Conservation (phyloP, 2,888 invertebrate species). For the Capitulum mitella region DNA sequence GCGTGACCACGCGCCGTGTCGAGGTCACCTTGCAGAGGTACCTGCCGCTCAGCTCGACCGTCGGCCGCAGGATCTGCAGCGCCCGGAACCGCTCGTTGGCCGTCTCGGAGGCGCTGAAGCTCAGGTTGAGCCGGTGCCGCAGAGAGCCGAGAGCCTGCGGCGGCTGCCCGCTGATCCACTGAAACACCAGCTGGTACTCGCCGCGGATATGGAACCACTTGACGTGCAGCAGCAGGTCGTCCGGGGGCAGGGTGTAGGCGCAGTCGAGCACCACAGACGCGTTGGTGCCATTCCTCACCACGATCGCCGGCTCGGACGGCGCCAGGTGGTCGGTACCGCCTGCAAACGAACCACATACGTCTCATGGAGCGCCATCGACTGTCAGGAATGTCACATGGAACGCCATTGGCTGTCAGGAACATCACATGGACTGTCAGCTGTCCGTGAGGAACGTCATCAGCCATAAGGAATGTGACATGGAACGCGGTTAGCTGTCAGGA, state of each 20-base stretch:
- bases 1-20: slow-evolving; percentile 41
- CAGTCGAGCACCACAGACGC: slow-evolving; percentile 58
- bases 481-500: too few species aligned
- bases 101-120: slow-evolving; percentile 54
- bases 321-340: not conserved
- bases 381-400: too few species aligned
- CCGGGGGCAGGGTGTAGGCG: slow-evolving; percentile 58
- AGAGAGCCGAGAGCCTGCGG: slow-evolving; percentile 48
- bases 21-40: slow-evolving; percentile 62
- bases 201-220: slow-evolving; percentile 64
- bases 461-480: too few species aligned
- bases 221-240: slow-evolving; percentile 58
- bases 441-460: too few species aligned
- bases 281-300: slow-evolving; percentile 54
- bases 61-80: slow-evolving; percentile 58
- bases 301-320: slow-evolving; percentile 34
- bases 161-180: slow-evolving; percentile 59
- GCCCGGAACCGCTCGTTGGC: slow-evolving; percentile 56
- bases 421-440: too few species aligned
- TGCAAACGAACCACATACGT: too few species aligned
- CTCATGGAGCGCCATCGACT: too few species aligned
- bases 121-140: slow-evolving; percentile 55
- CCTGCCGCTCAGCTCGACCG: slow-evolving; percentile 61
- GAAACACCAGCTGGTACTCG: slow-evolving; percentile 60
- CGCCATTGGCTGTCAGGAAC: too few species aligned